A percentile compares a stretch with the other conserved stretches of the same genome.
Evolutionary conservation across 2,888 invertebrate genomes (phyloP).

Genomic region (Cordilura impudica): DNA sequence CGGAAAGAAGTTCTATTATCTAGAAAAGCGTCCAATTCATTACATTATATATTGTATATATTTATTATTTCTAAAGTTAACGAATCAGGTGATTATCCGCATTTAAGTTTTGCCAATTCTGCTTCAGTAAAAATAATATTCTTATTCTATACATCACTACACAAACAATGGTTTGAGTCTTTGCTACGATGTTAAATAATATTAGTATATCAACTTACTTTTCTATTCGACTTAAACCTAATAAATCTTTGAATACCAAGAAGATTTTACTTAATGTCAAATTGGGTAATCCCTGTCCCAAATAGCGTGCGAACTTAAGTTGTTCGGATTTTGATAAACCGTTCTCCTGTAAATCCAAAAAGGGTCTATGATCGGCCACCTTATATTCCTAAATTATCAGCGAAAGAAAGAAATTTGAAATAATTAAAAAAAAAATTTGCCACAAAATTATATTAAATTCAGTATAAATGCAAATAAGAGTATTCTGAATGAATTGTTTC

Average conservation of each 20-base stretch:
- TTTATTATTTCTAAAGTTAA: too few relatives aligned
- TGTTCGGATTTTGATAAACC: slow-evolving; percentile 77
- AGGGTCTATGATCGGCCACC: slow-evolving; percentile 78
- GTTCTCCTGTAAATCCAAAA: slow-evolving; percentile 78
- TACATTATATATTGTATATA: too few relatives aligned
- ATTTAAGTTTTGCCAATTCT: too few relatives aligned
- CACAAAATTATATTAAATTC: background rate
- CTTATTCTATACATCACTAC: too few relatives aligned
- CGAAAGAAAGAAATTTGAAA: slow-evolving; percentile 1
- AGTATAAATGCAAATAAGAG: too few relatives aligned
- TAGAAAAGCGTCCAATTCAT: too few relatives aligned
- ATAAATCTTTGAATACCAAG: slow-evolving; percentile 76
- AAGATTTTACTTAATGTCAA: slow-evolving; percentile 77
- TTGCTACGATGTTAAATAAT: background rate
- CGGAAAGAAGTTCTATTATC: too few relatives aligned
- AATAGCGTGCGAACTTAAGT: slow-evolving; percentile 78
- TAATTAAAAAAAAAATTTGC: background rate
- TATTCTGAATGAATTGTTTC: slow-evolving; percentile 4
- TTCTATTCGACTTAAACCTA: slow-evolving; percentile 75
- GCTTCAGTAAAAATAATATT: too few relatives aligned
- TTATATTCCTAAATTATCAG: slow-evolving; percentile 75
- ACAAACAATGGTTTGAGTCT: slow-evolving; percentile 1
- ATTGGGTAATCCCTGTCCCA: slow-evolving; percentile 78
- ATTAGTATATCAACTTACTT: slow-evolving; percentile 69
- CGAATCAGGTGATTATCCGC: too few relatives aligned